Evolutionary conservation across 2,797 vertebrate species (phyloP).

Genomic region (Arremon brunneinucha): DNA sequence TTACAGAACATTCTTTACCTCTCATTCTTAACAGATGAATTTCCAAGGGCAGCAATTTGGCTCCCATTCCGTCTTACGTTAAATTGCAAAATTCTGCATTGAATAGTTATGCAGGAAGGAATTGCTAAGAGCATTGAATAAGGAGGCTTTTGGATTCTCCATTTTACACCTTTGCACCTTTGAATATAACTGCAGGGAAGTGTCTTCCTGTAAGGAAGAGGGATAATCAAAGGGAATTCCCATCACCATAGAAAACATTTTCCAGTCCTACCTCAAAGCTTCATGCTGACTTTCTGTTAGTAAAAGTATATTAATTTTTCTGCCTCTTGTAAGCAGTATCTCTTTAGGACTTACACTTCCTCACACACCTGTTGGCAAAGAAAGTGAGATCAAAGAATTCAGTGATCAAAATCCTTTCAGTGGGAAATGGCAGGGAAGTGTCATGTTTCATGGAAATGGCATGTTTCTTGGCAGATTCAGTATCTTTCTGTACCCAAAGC

Average conservation of each 20-base stretch:
- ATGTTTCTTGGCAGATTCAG: neutral
- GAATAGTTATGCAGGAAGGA: neutral
- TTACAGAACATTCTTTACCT: neutral
- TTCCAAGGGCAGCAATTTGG: neutral
- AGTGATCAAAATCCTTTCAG: neutral
- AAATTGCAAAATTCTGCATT: neutral
- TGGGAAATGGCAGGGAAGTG: neutral
- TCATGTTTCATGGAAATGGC: neutral
- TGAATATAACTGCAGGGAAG: neutral
- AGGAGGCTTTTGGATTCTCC: neutral
- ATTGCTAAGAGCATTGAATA: neutral
- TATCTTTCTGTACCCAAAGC: neutral
- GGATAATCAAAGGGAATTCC: neutral
- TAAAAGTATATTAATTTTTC: neutral
- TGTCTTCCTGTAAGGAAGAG: neutral
- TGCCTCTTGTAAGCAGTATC: neutral
- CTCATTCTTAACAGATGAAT: neutral
- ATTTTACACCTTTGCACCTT: neutral
- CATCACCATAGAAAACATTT: neutral
- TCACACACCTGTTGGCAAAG: neutral
- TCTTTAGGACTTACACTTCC: neutral
- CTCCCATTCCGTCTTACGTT: rapidly evolving
- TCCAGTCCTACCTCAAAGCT: neutral
- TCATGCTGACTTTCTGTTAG: neutral
- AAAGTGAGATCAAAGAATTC: neutral